These are phyloP conservation scores for Drosophila serrata DNA, from an alignment of 1,140 invertebrate species.

Conservation along the genomic window DNA sequence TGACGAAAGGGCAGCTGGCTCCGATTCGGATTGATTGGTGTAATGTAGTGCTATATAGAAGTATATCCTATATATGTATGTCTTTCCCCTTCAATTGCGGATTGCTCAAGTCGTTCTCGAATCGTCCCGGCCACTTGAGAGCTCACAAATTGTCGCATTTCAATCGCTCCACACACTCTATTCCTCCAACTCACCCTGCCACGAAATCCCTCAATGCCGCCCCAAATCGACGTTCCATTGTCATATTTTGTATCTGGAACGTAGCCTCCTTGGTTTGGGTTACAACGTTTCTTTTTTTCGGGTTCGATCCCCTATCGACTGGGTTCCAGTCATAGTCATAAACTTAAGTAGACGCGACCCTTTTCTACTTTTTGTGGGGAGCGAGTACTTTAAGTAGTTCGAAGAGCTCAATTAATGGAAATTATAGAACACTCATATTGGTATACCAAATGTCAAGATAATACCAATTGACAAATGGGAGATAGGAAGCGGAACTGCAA, in stretches of 20 bases:
- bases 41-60: constrained; percentile 36
- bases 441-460: constrained; percentile 12
- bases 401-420: constrained; percentile 21
- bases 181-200: constrained; percentile 22
- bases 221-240: constrained; percentile 53
- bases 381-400: constrained; percentile 9
- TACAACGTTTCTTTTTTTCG: constrained; percentile 10
- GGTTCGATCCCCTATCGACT: constrained; percentile 17
- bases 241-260: constrained; percentile 34
- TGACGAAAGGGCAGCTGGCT: constrained; percentile 77
- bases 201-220: constrained; percentile 49
- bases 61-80: neutral
- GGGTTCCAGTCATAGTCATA: constrained; percentile 28
- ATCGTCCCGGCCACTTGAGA: constrained; percentile 58
- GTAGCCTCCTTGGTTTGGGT: constrained; percentile 13
- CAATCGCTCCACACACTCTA: constrained; percentile 55
- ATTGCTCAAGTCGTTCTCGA: constrained; percentile 52
- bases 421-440: constrained; percentile 24
- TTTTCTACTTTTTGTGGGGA: constrained; percentile 3
- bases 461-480: neutral
- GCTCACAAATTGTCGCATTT: constrained; percentile 78
- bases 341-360: constrained; percentile 25
- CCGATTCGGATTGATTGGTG: constrained; percentile 72
- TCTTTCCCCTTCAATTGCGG: constrained; percentile 15
- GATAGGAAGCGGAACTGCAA: constrained; percentile 2